Base-by-base conservation (phyloP, 2,888 invertebrate genomes). In the Prionchulus punctatus region DNA sequence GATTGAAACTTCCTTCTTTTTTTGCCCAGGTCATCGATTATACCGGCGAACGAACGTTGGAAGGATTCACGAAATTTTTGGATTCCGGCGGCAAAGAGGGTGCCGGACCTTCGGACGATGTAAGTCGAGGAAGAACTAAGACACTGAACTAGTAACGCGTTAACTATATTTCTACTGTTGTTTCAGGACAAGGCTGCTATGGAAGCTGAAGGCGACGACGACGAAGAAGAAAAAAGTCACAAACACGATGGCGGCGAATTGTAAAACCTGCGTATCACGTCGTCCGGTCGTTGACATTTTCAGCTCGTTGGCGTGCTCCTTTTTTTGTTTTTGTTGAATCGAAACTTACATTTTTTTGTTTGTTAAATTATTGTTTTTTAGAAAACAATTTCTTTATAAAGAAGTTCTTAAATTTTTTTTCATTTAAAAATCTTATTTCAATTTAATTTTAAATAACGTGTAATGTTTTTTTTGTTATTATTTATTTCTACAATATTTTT, bases 41-140 rank as follows among this genome's bases (percentile, higher is more conserved):
- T 79, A 86, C 84, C 69, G 90, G 94, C 60, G 92, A 92, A 71
- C 81, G 98, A 71, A 94, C 91, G 65, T 78, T 96, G 64, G 91
- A 88, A 65, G 94, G 82, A 58, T 80, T 99, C 70, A 79, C 82
- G 61, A 88, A 91, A 76, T 99, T 98, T 79, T 77, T 98, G 59
- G 94, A 96, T 72, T 81, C 82, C 60, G 86, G 84, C 67, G 96
- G 96, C 61, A 82, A 81, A 65, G 84, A 83, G 57, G 84, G 83
- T 55, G 67, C 67, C 54, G 67, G 66, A 50, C 63, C 62, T 48
- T 66, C 68, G 25, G 69, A 69, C 47, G 64, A 65, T 1, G 58
- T 58, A 21, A 53, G 21, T 23, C 15, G 7, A n/a, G 12, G 7
- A 36, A 36, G 7, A 18, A 18, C 12, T 36, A 36, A 36, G 18